Conservation (phyloP, 2,113 vertebrate genomes). For the Pseudopipra pipra region DNA sequence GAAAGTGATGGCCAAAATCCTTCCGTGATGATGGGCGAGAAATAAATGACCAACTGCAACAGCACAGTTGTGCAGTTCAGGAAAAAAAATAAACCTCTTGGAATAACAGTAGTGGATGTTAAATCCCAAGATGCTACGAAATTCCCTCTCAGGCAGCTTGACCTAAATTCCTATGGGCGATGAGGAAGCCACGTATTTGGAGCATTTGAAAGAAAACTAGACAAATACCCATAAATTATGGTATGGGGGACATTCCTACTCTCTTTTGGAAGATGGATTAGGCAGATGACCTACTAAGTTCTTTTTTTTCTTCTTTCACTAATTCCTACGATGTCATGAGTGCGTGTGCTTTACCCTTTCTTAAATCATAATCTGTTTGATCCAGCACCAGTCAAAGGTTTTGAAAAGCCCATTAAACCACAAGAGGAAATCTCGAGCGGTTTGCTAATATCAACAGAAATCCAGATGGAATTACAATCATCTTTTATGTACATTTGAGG, state of each 20-base stretch:
- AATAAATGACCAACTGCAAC: background rate
- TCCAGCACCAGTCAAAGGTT: conserved; percentile 31
- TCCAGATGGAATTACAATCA: conserved; percentile 56
- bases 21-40: background rate
- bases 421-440: conserved; percentile 47
- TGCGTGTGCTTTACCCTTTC: background rate
- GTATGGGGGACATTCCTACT: conserved; percentile 4
- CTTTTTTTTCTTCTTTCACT: background rate
- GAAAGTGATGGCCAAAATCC: background rate
- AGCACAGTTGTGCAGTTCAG: background rate
- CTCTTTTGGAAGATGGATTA: conserved; percentile 45
- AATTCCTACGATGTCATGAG: conserved; percentile 23
- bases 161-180: conserved; percentile 50
- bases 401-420: conserved; percentile 26
- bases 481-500: background rate
- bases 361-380: conserved; percentile 56
- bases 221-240: conserved; percentile 41
- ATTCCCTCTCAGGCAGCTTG: conserved; percentile 18
- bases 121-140: background rate
- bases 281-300: conserved; percentile 53
- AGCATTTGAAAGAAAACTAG: conserved; percentile 37
- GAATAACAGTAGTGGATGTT: background rate
- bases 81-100: background rate
- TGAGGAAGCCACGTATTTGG: conserved; percentile 32
- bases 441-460: conserved; percentile 58